Evolutionary conservation across 2,113 vertebrate genomes (phyloP).

Genomic region (Sarotherodon lohbergeri): DNA sequence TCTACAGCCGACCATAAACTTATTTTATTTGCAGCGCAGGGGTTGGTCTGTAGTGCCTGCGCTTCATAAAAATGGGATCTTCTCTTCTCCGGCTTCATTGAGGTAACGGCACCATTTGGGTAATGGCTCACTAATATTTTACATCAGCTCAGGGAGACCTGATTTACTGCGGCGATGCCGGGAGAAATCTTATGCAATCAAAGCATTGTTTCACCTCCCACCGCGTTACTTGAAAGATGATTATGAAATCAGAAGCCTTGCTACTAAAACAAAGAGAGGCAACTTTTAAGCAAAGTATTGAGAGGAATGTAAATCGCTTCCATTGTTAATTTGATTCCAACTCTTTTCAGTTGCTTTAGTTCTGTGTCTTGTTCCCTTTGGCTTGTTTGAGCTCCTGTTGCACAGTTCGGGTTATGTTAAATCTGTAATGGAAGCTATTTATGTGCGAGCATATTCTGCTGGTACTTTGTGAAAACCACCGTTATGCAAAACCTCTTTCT

Average conservation of each 20-base stretch:
- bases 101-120: constrained; percentile 59
- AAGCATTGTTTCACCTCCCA: constrained; percentile 59
- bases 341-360: background rate
- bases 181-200: constrained; percentile 60
- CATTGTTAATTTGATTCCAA: background rate
- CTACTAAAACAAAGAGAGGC: background rate
- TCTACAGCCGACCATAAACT: constrained; percentile 52
- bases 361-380: background rate
- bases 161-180: constrained; percentile 55
- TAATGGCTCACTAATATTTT: constrained; percentile 70
- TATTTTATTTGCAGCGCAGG: constrained; percentile 45
- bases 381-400: background rate
- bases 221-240: constrained; percentile 24
- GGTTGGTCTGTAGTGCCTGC: constrained; percentile 13
- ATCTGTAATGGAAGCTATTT: background rate
- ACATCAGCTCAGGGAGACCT: constrained; percentile 49
- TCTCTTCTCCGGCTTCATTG: constrained; percentile 18
- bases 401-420: background rate
- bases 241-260: constrained; percentile 44
- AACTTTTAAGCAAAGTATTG: background rate
- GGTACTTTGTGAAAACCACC: background rate
- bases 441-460: background rate
- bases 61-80: constrained; percentile 55
- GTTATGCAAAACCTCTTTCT: background rate
- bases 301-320: background rate